Conservation (phyloP, 1,140 invertebrate genomes). For the Camponotus vicinus region DNA sequence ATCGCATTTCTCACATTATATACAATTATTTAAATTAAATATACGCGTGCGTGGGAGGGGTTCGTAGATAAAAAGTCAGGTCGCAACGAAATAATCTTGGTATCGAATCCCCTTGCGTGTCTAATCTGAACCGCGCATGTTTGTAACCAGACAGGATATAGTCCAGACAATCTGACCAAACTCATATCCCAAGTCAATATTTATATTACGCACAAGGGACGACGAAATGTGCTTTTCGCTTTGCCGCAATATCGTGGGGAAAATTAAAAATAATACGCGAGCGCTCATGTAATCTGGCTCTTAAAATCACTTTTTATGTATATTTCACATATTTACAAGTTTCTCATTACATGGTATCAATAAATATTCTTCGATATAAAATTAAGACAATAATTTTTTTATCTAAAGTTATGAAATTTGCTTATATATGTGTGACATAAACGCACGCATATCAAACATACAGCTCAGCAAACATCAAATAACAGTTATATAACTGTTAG, state of each 20-base stretch:
- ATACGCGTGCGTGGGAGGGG: no score
- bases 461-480: no score
- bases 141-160: slow-evolving; percentile 66
- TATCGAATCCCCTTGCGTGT: slow-evolving; percentile 55
- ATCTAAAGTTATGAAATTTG: not conserved
- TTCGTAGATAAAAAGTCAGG: not conserved
- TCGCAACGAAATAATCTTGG: slow-evolving; percentile 21
- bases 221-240: slow-evolving; percentile 51
- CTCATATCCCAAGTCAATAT: slow-evolving; percentile 69
- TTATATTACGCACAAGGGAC: slow-evolving; percentile 56
- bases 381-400: not conserved
- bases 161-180: slow-evolving; percentile 61
- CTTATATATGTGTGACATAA: not conserved
- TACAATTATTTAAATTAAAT: not conserved
- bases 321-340: slow-evolving; percentile 67
- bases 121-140: slow-evolving; percentile 35
- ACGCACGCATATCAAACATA: no score
- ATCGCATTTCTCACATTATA: not conserved
- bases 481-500: no score
- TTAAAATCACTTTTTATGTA: slow-evolving; percentile 22
- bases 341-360: not conserved
- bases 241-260: not conserved
- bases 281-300: not conserved
- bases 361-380: slow-evolving; percentile 43
- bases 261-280: not conserved